Percentiles rank a stretch among this genome's conserved stretches.
phyloP scores from a whole-genome alignment of 1,140 invertebrate species.

The Aphidius ervi region DNA sequence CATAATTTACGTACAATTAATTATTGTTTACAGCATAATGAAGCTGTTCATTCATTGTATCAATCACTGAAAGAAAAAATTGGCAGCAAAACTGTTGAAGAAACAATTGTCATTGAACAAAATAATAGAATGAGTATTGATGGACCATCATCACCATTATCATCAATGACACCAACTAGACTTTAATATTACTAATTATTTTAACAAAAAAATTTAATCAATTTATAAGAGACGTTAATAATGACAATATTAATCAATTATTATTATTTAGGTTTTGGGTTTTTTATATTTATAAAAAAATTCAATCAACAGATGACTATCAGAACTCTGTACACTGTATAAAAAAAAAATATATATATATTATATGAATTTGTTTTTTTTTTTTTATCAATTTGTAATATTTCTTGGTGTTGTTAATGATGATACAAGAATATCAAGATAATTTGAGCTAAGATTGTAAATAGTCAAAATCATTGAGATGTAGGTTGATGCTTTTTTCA shows the following conservation, averaged over 20 bases:
- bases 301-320: too few relatives aligned
- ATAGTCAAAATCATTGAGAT: conserved; percentile 49
- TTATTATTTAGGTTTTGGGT: too few relatives aligned
- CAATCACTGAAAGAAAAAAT: conserved; percentile 75
- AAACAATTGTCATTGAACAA: conserved; percentile 57
- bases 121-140: conserved; percentile 64
- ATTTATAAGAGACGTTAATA: too few relatives aligned
- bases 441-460: conserved; percentile 47
- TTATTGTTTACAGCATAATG: conserved; percentile 63
- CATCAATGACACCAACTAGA: background rate
- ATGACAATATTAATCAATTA: too few relatives aligned
- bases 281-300: too few relatives aligned
- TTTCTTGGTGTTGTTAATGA: conserved; percentile 21
- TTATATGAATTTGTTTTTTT: too few relatives aligned
- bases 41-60: conserved; percentile 77
- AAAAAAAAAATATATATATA: too few relatives aligned
- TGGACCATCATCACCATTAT: conserved; percentile 73
- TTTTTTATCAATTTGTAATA: too few relatives aligned
- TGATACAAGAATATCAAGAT: conserved; percentile 43
- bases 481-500: conserved; percentile 42
- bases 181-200: too few relatives aligned
- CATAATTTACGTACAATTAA: too few relatives aligned
- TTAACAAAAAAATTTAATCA: too few relatives aligned
- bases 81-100: conserved; percentile 59
- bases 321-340: too few relatives aligned